Conservation (phyloP, 2,113 vertebrate species). For the Aix galericulata region DNA sequence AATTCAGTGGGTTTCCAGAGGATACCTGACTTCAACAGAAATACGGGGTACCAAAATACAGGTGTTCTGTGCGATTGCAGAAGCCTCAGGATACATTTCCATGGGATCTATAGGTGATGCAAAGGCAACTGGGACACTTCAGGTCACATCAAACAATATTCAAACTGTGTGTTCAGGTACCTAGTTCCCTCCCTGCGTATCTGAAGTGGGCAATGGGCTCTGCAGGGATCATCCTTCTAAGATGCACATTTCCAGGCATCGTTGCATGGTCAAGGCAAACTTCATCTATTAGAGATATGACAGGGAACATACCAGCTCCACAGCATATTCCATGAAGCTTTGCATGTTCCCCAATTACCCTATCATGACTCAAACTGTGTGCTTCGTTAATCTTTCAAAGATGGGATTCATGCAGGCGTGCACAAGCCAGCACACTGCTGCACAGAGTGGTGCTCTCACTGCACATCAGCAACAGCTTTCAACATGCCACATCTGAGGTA, state of each 20-base stretch:
- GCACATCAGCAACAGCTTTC: background rate
- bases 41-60: too few relatives aligned
- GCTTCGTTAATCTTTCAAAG: background rate
- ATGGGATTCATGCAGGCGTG: fast-evolving
- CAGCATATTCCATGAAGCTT: background rate
- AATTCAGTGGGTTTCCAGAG: background rate
- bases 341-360: background rate
- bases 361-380: fast-evolving
- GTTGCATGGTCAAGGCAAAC: background rate
- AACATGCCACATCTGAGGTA: fast-evolving
- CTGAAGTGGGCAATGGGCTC: background rate
- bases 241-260: background rate
- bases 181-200: background rate
- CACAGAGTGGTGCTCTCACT: background rate
- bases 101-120: background rate
- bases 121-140: background rate
- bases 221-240: background rate
- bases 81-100: too few relatives aligned
- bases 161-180: background rate
- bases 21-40: background rate
- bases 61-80: background rate
- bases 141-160: too few relatives aligned
- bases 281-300: fast-evolving
- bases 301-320: too few relatives aligned
- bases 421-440: fast-evolving